Percentiles rank a stretch among this genome's conserved stretches.
Evolutionary conservation across 2,888 invertebrate species (phyloP).

Genomic region (Priocnemis perturbator): DNA sequence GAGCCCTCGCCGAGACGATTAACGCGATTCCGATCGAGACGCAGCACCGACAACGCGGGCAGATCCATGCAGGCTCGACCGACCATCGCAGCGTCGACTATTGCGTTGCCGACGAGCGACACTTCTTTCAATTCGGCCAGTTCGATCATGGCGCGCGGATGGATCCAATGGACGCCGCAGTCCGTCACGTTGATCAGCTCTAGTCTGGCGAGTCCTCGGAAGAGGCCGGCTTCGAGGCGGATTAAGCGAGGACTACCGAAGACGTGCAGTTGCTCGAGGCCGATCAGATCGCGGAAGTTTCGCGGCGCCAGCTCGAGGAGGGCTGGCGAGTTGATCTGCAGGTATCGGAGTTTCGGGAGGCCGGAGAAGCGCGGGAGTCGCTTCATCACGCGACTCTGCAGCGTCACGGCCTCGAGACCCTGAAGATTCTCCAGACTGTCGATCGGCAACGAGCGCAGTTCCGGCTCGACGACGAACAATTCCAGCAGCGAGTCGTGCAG

Average conservation of each 20-base stretch:
- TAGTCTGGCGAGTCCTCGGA: slow-evolving; percentile 83
- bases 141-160: slow-evolving; percentile 85
- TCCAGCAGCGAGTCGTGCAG: slow-evolving; percentile 87
- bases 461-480: slow-evolving; percentile 90
- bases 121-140: slow-evolving; percentile 84
- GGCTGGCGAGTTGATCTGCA: slow-evolving; percentile 84
- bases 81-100: slow-evolving; percentile 88
- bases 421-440: slow-evolving; percentile 86
- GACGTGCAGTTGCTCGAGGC: slow-evolving; percentile 85
- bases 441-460: slow-evolving; percentile 85
- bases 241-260: slow-evolving; percentile 82
- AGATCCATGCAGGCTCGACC: slow-evolving; percentile 87
- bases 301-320: slow-evolving; percentile 82
- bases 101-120: slow-evolving; percentile 83
- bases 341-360: slow-evolving; percentile 82
- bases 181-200: slow-evolving; percentile 85
- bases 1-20: slow-evolving; percentile 85
- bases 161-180: slow-evolving; percentile 86
- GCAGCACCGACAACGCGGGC: slow-evolving; percentile 82
- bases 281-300: slow-evolving; percentile 84
- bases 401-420: slow-evolving; percentile 88
- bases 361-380: slow-evolving; percentile 85
- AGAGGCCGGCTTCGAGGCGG: slow-evolving; percentile 83
- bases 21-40: slow-evolving; percentile 84
- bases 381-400: slow-evolving; percentile 86